Percentiles rank a stretch among this genome's conserved stretches.
phyloP scores from a whole-genome alignment of 2,797 vertebrate genomes.

The Pempheris klunzingeri region DNA sequence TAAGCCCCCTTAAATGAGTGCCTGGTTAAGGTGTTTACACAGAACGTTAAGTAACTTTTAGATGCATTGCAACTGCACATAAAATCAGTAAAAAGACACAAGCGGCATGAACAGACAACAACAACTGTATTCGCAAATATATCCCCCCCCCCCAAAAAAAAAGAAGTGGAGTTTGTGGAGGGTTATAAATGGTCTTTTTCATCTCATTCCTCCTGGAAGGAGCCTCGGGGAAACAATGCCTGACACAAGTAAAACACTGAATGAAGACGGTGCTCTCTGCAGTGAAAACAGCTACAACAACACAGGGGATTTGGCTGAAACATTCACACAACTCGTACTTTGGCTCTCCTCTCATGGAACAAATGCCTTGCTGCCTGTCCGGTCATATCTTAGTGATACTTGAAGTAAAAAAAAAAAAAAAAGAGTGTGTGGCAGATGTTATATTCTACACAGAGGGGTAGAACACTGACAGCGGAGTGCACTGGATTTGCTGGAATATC shows the following conservation, averaged over 20 bases:
- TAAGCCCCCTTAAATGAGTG: constrained; percentile 4
- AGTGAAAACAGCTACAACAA: neutral
- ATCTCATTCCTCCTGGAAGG: neutral
- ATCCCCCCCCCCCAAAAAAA: neutral
- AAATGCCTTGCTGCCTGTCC: too few species aligned
- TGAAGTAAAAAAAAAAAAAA: too few species aligned
- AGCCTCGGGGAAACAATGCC: neutral
- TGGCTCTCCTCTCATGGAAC: too few species aligned
- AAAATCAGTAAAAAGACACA: neutral
- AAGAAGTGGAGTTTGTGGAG: neutral
- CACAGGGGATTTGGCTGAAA: too few species aligned
- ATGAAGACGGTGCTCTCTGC: neutral
- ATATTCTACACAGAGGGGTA: neutral
- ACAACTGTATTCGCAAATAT: neutral
- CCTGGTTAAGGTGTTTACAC: neutral
- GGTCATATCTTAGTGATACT: too few species aligned
- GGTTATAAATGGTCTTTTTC: neutral
- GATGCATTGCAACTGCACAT: neutral
- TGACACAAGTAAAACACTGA: neutral
- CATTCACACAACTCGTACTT: too few species aligned
- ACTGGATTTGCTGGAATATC: neutral
- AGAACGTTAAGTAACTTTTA: neutral
- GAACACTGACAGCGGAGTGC: too few species aligned
- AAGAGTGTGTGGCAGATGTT: constrained; percentile 17
- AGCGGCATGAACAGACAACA: neutral